Percentiles rank a stretch among this genome's conserved stretches.
Evolutionary conservation across 2,797 vertebrate genomes (phyloP).

Genomic region (Helarctos malayanus): DNA sequence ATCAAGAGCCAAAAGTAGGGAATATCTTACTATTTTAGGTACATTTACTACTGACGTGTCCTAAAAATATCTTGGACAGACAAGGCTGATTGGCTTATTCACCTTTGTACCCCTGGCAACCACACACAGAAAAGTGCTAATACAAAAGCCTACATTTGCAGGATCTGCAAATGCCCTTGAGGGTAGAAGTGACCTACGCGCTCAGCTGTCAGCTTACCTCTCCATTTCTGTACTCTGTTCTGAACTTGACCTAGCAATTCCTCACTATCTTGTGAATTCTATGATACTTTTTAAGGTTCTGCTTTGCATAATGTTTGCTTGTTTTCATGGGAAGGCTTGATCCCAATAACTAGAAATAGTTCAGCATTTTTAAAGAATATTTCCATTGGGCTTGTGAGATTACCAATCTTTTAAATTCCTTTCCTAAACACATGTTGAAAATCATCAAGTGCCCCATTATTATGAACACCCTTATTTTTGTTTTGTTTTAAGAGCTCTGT

Average conservation of each 20-base stretch:
- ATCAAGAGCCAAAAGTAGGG: not conserved
- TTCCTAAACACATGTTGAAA: not conserved
- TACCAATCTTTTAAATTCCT: not conserved
- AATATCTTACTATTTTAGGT: conserved; percentile 48
- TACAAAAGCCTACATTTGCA: not conserved
- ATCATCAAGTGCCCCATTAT: not conserved
- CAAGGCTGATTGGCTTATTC: not conserved
- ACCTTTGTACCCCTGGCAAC: not conserved
- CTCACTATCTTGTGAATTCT: not conserved
- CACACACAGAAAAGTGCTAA: not conserved
- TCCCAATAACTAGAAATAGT: not conserved
- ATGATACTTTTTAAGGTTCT: not conserved
- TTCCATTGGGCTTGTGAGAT: not conserved
- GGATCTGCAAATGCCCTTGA: not conserved
- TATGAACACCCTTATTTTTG: not conserved
- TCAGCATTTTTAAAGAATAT: not conserved
- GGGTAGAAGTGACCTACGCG: not conserved
- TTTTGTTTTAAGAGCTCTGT: not conserved
- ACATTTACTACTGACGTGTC: not conserved
- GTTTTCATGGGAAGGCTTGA: not conserved
- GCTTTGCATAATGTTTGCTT: not conserved
- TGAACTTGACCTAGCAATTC: not conserved
- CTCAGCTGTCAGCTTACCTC: not conserved
- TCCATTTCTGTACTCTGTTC: not conserved
- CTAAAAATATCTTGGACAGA: conserved; percentile 43